A percentile compares a stretch with the other conserved stretches of the same genome.
phyloP scores from a whole-genome alignment of 2,888 invertebrate species.

The Ochlodes sylvanus region DNA sequence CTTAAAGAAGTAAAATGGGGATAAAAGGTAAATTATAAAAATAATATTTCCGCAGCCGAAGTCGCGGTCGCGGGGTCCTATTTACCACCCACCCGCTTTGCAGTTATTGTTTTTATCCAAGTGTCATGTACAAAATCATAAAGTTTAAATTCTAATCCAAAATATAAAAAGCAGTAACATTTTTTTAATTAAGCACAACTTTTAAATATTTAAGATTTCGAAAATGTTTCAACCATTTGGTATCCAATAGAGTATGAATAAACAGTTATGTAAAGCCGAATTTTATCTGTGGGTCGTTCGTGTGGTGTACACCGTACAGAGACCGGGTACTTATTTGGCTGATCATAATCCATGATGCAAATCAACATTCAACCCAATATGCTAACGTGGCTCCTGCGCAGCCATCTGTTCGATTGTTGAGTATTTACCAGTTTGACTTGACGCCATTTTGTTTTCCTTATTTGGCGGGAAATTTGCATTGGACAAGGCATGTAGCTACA shows the following conservation, averaged over 20 bases:
- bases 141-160: too few species aligned
- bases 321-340: conserved; percentile 1
- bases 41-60: too few species aligned
- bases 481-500: background rate
- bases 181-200: too few species aligned
- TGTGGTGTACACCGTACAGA: background rate
- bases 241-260: background rate
- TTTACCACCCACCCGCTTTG: too few species aligned
- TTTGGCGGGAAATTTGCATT: conserved; percentile 35
- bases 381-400: conserved; percentile 26
- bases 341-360: conserved; percentile 10
- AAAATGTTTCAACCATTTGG: too few species aligned
- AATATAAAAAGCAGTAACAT: too few species aligned
- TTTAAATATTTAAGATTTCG: too few species aligned
- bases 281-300: background rate
- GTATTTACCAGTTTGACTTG: conserved; percentile 38
- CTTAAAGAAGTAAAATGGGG: too few species aligned
- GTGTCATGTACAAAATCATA: too few species aligned
- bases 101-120: too few species aligned
- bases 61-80: too few species aligned
- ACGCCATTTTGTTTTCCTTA: conserved; percentile 37
- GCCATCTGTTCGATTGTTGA: conserved; percentile 47
- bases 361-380: conserved; percentile 1
- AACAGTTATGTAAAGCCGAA: background rate
- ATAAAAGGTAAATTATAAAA: too few species aligned